Evolutionary conservation across 1,140 invertebrate genomes (phyloP).

Genomic region (Atta colombica): DNA sequence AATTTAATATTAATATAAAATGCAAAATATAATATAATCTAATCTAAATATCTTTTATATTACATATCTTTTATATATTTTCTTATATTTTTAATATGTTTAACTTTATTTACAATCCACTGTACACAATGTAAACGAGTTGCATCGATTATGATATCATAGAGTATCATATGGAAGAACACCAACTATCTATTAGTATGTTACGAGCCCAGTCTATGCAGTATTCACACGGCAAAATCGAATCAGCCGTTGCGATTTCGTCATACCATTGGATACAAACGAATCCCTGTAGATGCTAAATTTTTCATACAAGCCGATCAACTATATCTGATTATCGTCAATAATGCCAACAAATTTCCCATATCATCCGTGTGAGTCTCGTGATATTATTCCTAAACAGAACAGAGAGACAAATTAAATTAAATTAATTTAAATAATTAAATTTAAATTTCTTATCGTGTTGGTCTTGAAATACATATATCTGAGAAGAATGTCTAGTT

Average conservation of each 20-base stretch:
- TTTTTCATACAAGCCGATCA: conserved; percentile 73
- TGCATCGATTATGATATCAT: conserved; percentile 1
- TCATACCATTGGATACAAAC: conserved; percentile 66
- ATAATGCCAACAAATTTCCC: conserved; percentile 54
- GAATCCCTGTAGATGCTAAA: conserved; percentile 70
- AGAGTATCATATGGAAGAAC: conserved; percentile 73
- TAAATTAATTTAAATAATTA: neutral
- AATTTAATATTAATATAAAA: neutral
- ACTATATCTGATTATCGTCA: conserved; percentile 74
- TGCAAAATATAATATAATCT: neutral
- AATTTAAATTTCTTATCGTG: neutral
- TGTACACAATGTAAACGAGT: neutral
- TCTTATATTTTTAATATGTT: neutral
- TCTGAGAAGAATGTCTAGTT: no score
- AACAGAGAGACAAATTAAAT: neutral
- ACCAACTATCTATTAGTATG: conserved; percentile 75
- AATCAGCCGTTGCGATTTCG: conserved; percentile 52
- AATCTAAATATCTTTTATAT: neutral
- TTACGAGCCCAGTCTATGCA: conserved; percentile 62
- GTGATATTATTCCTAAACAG: neutral
- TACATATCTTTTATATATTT: neutral
- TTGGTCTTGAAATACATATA: neutral
- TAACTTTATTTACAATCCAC: neutral
- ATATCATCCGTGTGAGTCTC: conserved; percentile 70
- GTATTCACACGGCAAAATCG: conserved; percentile 62